Conservation (phyloP, 2,888 invertebrate genomes). For the Lysandra coridon region DNA sequence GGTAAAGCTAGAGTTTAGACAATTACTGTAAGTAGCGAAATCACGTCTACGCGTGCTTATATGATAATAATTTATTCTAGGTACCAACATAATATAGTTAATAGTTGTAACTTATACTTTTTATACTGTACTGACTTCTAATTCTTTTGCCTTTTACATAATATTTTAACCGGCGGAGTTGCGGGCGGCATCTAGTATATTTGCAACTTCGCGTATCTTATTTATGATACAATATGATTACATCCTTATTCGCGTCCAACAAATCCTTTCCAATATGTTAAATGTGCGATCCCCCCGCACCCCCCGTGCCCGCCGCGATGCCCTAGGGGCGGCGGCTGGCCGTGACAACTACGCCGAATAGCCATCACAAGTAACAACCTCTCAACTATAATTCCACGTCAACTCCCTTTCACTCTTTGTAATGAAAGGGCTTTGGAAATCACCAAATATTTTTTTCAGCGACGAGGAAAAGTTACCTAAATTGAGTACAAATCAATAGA, state of each 20-base stretch:
- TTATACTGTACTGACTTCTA: too few relatives aligned
- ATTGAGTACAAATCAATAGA: background rate
- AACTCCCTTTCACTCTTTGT: slow-evolving; percentile 12
- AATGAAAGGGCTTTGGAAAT: slow-evolving; percentile 15
- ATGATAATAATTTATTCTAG: too few relatives aligned
- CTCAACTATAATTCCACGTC: slow-evolving; percentile 33
- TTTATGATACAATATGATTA: slow-evolving; percentile 42
- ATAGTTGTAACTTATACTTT: too few relatives aligned
- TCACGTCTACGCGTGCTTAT: too few relatives aligned
- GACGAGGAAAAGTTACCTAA: background rate
- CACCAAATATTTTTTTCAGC: background rate
- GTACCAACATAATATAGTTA: too few relatives aligned
- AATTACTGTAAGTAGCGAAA: background rate
- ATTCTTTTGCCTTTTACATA: too few relatives aligned
- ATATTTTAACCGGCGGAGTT: too few relatives aligned
- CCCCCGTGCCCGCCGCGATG: slow-evolving; percentile 63
- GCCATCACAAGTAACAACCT: slow-evolving; percentile 58
- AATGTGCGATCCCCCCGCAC: slow-evolving; percentile 49
- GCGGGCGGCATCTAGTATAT: too few relatives aligned
- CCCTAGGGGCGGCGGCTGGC: slow-evolving; percentile 38
- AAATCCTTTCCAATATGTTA: slow-evolving; percentile 65
- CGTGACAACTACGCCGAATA: slow-evolving; percentile 65
- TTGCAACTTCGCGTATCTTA: too few relatives aligned
- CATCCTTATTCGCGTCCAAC: slow-evolving; percentile 49
- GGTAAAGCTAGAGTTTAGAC: background rate